phyloP scores from a whole-genome alignment of 1,140 invertebrate genomes.

The Hydropsyche tenuis region DNA sequence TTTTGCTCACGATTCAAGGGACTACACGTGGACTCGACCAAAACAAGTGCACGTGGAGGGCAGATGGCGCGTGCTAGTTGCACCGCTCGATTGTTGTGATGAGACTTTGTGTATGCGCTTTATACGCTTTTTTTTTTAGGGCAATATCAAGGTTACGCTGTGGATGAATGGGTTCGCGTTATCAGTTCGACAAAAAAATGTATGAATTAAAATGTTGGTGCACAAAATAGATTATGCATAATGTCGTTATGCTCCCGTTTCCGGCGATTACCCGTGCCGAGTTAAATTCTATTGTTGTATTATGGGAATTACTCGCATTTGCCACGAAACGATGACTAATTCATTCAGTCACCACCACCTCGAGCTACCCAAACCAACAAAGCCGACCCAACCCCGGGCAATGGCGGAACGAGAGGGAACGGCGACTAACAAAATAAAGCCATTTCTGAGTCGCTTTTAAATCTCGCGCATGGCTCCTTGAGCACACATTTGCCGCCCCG shows the following conservation, averaged over 20 bases:
- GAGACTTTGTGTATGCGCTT: not conserved
- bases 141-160: constrained; percentile 14
- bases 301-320: constrained; percentile 15
- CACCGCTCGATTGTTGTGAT: not conserved
- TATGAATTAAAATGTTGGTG: too few relatives aligned
- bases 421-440: constrained; percentile 12
- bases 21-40: constrained; percentile 13
- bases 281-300: constrained; percentile 23
- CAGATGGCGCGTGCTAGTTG: not conserved
- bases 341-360: constrained; percentile 2
- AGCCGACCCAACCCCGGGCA: too few relatives aligned
- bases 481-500: constrained; percentile 1
- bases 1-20: too few relatives aligned
- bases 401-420: too few relatives aligned
- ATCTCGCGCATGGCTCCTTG: constrained; percentile 15
- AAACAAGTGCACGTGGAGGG: constrained; percentile 17
- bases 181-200: too few relatives aligned
- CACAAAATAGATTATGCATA: too few relatives aligned
- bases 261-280: constrained; percentile 6
- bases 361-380: too few relatives aligned
- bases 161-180: too few relatives aligned
- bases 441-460: constrained; percentile 14
- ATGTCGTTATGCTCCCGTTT: not conserved
- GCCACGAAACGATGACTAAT: constrained; percentile 22
- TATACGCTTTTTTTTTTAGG: not conserved